Evolutionary conservation across 2,113 vertebrate genomes (phyloP), one percentile per base, ranked within the genome.

Genomic region (Salminus brasiliensis): DNA sequence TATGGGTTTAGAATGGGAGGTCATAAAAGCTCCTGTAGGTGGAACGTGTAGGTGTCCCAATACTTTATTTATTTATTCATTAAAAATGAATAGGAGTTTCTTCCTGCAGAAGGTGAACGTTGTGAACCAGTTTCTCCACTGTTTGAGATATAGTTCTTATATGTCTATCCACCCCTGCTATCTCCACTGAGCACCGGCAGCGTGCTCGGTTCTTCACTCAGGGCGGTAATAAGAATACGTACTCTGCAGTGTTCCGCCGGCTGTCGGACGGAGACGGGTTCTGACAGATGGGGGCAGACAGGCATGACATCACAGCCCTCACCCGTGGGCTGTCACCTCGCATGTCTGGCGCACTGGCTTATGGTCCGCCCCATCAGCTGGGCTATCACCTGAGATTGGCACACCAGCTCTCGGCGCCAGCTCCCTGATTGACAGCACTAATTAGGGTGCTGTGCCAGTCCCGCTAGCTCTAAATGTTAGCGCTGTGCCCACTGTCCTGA

Each of bases 301-400:
- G 45, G 45, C 32, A 21, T 76, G 57, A 66, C 62, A 66, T 66
- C 36, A 36, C 2, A 39, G 62, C 32, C 32, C 62, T 66, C 18
- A 36, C 57, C 57, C 2, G 27, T 60, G 57, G 57, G 57, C 57
- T 27, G 57, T 27, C 57, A 30, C 57, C 57, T 60, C 57, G 27
- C 57, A 29, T 60, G 57, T 29, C 57, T 60, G 57, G 23, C 30
- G 57, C 23, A 29, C 60, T 63, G 60, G 29, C 60, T 63, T 1
- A 34, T 8, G 16, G 60, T 63, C 62, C 21, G 32, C 62, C 62
- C 62, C 32, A 66, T 66, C 62, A 66, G 62, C 32, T 66, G 62
- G 34, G 15, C 3, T 4, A 66, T 66, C 62, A 66, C 62, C 62
- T 66, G 62, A 39, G 62, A 66, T 66, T 66, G 62, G 62, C 62